Base-by-base conservation (phyloP, 2,888 invertebrate species). In the Podotricha telesiphe region DNA sequence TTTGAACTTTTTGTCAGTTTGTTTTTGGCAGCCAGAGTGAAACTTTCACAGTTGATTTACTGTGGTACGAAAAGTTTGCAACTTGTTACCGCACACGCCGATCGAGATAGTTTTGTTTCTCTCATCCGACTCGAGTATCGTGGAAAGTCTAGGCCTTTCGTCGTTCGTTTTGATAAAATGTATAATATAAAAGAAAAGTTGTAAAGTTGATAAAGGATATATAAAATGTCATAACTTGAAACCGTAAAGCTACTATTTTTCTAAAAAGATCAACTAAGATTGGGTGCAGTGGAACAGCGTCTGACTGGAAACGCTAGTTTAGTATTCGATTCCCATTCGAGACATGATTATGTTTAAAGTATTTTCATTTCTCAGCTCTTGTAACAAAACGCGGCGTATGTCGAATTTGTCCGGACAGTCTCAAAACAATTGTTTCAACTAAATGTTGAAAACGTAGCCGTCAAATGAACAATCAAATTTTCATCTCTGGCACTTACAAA, bases 1-100 rank as follows among this genome's bases (percentile, higher is more conserved):
- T 40, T 51, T 47, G 20, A 17, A 40, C 7, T 45, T 59, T 61
- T 67, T 45, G 19, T 61, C 53, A 53, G 67, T 65, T 58, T n/a
- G n/a, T n/a, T n/a, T n/a, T n/a, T 48, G 58, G 58, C 22, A 56
- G 48, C 20, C 13, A 40, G 15, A 58, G 53, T 47, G 59, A 45
- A 73, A 82, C 83, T 82, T 84, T 83, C 81, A 78, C 81, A 81
- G 77, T 73, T 80, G 77, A 83, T 84, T 82, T 79, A 77, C 68
- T 76, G 77, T 77, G 79, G 77, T 75, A 65, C 58, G 58, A 62
- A 80, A 78, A 82, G 79, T 77, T 78, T 70, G 71, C 75, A 67
- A 77, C 68, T 64, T 77, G 77, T 82, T 82, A 82, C 82, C 73
- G 78, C 79, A 79, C 72, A 69, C 72, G 66, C 72, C 37, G 75